phyloP scores from a whole-genome alignment of 2,113 vertebrate genomes.

The Indri indri region DNA sequence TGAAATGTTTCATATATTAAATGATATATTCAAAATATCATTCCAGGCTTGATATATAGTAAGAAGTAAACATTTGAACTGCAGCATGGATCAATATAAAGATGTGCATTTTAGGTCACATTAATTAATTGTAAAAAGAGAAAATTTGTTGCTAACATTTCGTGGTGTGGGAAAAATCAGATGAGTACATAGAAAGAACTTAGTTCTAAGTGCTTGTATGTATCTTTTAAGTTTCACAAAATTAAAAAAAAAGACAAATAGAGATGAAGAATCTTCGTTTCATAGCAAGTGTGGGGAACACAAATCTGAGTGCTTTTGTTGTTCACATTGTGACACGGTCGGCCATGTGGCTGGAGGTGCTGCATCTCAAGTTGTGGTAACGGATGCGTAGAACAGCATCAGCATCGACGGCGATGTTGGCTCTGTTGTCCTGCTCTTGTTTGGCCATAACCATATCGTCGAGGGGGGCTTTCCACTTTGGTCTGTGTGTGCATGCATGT shows the following conservation, averaged over 20 bases:
- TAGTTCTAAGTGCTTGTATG: neutral
- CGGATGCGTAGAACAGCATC: neutral
- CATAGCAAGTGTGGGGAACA: neutral
- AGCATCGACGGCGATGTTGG: no score
- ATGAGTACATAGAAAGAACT: neutral
- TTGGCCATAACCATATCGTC: no score
- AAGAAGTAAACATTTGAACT: neutral
- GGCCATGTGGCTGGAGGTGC: neutral
- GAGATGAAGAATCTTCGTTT: neutral
- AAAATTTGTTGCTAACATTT: neutral
- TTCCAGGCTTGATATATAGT: neutral
- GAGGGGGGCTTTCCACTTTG: neutral
- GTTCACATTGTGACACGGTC: neutral
- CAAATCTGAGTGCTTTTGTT: neutral
- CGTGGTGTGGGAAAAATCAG: neutral
- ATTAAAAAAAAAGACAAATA: neutral
- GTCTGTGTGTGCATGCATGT: accelerated
- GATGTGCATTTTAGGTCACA: neutral
- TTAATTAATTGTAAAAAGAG: neutral
- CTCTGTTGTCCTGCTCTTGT: neutral
- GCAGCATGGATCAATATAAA: neutral
- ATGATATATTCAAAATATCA: neutral
- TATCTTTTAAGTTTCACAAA: neutral
- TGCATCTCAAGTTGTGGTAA: neutral
- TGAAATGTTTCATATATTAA: neutral